Percentiles rank a stretch among this genome's conserved stretches.
These are phyloP conservation scores for Hypomecis atomaria DNA, from an alignment of 2,888 invertebrate species.

Conservation along the genomic window DNA sequence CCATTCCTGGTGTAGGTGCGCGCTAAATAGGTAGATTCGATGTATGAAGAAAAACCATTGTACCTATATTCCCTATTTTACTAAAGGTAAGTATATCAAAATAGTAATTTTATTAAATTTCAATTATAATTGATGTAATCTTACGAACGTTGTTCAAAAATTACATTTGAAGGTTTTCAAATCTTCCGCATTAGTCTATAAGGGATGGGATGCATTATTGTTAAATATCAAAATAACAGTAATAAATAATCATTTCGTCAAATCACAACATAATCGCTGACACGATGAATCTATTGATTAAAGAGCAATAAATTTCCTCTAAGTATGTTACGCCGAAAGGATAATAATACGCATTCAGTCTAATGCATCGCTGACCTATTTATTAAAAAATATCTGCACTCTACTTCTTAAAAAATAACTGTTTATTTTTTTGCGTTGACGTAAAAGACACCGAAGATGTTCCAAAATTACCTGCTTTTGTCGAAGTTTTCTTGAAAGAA, in stretches of 20 bases:
- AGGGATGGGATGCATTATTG: neutral
- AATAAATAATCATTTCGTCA: slow-evolving; percentile 43
- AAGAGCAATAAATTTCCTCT: slow-evolving; percentile 74
- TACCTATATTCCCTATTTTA: no score
- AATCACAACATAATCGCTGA: slow-evolving; percentile 34
- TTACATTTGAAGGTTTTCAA: neutral
- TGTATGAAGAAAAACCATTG: no score
- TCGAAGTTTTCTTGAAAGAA: slow-evolving; percentile 65
- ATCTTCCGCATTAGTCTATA: neutral
- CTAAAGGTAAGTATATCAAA: no score
- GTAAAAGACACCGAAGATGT: slow-evolving; percentile 65
- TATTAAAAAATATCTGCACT: slow-evolving; percentile 69
- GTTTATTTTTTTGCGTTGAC: slow-evolving; percentile 64
- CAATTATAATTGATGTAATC: no score
- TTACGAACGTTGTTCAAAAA: no score
- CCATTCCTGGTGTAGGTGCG: no score
- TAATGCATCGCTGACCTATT: slow-evolving; percentile 75
- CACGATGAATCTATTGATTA: slow-evolving; percentile 67
- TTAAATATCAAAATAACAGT: slow-evolving; percentile 1
- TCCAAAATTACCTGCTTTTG: slow-evolving; percentile 81
- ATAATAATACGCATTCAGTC: slow-evolving; percentile 69
- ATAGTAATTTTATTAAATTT: no score
- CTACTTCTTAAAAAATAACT: slow-evolving; percentile 68
- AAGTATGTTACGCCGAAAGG: slow-evolving; percentile 69
- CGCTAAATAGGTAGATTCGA: no score